A percentile compares a stretch with the other conserved stretches of the same genome.
phyloP scores from a whole-genome alignment of 2,797 vertebrate genomes.

The Naso thynnoides region DNA sequence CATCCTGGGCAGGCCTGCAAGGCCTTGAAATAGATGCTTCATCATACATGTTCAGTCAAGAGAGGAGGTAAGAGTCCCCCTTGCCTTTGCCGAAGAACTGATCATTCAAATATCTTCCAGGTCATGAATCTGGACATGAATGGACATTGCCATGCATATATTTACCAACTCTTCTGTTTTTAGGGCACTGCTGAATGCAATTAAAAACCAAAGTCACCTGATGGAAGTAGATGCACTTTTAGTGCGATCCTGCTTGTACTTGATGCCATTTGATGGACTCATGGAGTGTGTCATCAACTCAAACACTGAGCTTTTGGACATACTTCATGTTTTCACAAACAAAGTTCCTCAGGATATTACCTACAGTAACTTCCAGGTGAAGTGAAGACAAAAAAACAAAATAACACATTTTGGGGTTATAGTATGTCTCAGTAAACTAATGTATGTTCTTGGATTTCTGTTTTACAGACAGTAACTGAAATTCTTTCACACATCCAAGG shows the following conservation, averaged over 20 bases:
- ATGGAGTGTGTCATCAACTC: conserved; percentile 59
- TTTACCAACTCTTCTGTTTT: not conserved
- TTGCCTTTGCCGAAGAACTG: not conserved
- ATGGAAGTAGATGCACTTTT: conserved; percentile 80
- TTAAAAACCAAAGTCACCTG: conserved; percentile 78
- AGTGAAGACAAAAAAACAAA: not conserved
- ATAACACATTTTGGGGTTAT: not conserved
- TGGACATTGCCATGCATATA: not conserved
- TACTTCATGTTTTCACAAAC: conserved; percentile 74
- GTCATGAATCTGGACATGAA: accelerated
- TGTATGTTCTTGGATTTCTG: not conserved
- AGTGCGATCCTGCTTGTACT: conserved; percentile 86
- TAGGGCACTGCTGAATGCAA: conserved; percentile 76
- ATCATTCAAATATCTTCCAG: not conserved
- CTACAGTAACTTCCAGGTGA: conserved; percentile 51
- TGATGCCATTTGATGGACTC: conserved; percentile 80
- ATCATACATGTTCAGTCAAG: not conserved
- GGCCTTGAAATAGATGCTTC: conserved; percentile 47
- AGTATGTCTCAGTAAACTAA: not conserved
- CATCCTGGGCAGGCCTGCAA: conserved; percentile 78
- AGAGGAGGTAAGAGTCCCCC: conserved; percentile 56
- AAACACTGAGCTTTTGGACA: conserved; percentile 76
- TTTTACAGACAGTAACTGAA: conserved; percentile 59
- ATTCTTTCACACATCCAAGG: conserved; percentile 68
- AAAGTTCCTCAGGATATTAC: conserved; percentile 67